Percentiles rank a stretch among this genome's conserved stretches.
phyloP scores from a whole-genome alignment of 2,113 vertebrate genomes.

The Lophius piscatorius region DNA sequence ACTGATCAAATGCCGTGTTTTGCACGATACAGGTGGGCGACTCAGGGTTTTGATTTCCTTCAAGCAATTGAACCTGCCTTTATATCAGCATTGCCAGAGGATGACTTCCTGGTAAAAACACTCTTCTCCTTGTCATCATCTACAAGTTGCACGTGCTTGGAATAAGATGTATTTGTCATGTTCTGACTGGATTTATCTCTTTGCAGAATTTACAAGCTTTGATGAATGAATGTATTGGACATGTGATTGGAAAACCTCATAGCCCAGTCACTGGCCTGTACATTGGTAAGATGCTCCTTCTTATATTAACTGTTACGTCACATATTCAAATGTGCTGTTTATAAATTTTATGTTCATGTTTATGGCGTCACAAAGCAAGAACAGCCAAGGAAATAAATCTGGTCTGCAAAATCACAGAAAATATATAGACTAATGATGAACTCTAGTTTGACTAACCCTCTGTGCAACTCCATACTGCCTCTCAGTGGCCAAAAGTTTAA shows the following conservation, averaged over 20 bases:
- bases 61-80: constrained; percentile 97
- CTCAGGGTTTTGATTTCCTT: constrained; percentile 98
- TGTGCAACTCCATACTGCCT: background rate
- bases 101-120: constrained; percentile 94
- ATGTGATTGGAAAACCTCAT: constrained; percentile 99
- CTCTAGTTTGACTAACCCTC: background rate
- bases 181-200: constrained; percentile 8
- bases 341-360: background rate
- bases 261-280: constrained; percentile 97
- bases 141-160: background rate
- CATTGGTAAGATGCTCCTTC: constrained; percentile 83
- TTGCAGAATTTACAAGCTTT: constrained; percentile 92
- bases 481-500: background rate
- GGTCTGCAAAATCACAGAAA: background rate
- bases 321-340: too few species aligned
- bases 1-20: constrained; percentile 6
- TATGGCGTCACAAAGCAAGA: constrained; percentile 23
- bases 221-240: constrained; percentile 99
- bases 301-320: too few species aligned
- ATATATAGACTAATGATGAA: too few species aligned
- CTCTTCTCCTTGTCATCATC: background rate
- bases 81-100: constrained; percentile 96
- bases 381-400: constrained; percentile 1
- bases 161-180: background rate
- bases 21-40: constrained; percentile 91